A percentile compares a stretch with the other conserved stretches of the same genome.
Evolutionary conservation across 92 coral and sea anemone genomes (phyloP).

Genomic region (Pocillopora grandis): DNA sequence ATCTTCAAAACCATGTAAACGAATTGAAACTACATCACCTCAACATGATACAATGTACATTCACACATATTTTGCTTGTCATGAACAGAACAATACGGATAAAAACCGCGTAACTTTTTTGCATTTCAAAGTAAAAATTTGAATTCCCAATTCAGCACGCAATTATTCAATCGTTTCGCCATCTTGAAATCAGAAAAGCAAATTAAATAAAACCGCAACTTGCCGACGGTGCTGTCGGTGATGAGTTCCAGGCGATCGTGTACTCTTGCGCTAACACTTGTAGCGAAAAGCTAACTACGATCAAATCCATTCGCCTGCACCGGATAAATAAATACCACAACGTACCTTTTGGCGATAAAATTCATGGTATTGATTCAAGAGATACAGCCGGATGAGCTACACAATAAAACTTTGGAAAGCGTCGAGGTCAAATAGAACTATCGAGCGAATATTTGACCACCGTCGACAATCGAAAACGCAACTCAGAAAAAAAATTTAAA

Average conservation of each 20-base stretch:
- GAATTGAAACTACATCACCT: not conserved
- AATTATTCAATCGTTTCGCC: not conserved
- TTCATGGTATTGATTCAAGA: not conserved
- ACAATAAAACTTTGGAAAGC: constrained; percentile 3
- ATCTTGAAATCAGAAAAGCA: not conserved
- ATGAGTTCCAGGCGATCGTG: not conserved
- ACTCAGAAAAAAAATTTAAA: not conserved
- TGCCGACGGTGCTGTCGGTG: no score
- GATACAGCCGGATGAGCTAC: not conserved
- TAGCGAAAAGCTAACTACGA: constrained; percentile 5
- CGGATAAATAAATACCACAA: constrained; percentile 2
- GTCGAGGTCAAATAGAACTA: not conserved
- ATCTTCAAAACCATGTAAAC: no score
- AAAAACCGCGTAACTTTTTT: not conserved
- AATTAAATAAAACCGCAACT: constrained; percentile 8
- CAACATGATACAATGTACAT: constrained; percentile 21
- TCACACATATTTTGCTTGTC: not conserved
- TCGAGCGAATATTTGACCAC: no score
- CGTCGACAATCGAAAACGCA: not conserved
- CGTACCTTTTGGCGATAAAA: constrained; percentile 28
- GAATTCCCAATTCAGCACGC: not conserved
- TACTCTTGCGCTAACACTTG: not conserved
- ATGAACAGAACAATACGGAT: not conserved
- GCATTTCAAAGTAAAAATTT: not conserved
- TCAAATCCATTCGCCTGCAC: constrained; percentile 10